Percentiles rank a stretch among this genome's conserved stretches.
Conservation (phyloP, 1,140 invertebrate genomes). For the Caenorhabditis brenneri region DNA sequence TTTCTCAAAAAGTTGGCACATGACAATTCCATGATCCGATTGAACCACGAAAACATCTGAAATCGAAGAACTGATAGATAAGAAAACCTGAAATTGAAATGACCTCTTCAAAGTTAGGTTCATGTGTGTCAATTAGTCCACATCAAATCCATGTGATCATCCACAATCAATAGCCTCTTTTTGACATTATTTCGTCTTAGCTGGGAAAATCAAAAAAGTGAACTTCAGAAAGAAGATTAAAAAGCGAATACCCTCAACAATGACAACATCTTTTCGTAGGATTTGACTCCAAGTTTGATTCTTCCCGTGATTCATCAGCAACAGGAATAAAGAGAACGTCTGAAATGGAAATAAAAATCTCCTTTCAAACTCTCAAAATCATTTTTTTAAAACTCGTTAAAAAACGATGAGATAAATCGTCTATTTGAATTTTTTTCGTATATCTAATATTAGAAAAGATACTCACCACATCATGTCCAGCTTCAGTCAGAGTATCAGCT, state of each 20-base stretch:
- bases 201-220: background rate
- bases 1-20: constrained; percentile 30
- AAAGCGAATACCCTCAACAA: background rate
- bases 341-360: no score
- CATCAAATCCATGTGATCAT: constrained; percentile 20
- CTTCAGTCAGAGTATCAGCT: constrained; percentile 41
- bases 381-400: no score
- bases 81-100: background rate
- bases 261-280: background rate
- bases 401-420: no score
- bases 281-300: background rate
- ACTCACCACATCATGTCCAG: constrained; percentile 73
- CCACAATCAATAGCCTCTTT: background rate
- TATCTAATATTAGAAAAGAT: no score
- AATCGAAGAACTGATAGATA: background rate
- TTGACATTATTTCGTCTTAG: constrained; percentile 29
- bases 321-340: constrained; percentile 6
- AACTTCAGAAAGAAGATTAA: background rate
- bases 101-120: constrained; percentile 40
- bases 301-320: background rate
- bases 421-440: no score
- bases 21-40: background rate
- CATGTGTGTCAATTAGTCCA: constrained; percentile 11
- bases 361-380: no score
- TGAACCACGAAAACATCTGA: constrained; percentile 34